Evolutionary conservation across 1,140 invertebrate species (phyloP).

Genomic region (Bacillus rossius): DNA sequence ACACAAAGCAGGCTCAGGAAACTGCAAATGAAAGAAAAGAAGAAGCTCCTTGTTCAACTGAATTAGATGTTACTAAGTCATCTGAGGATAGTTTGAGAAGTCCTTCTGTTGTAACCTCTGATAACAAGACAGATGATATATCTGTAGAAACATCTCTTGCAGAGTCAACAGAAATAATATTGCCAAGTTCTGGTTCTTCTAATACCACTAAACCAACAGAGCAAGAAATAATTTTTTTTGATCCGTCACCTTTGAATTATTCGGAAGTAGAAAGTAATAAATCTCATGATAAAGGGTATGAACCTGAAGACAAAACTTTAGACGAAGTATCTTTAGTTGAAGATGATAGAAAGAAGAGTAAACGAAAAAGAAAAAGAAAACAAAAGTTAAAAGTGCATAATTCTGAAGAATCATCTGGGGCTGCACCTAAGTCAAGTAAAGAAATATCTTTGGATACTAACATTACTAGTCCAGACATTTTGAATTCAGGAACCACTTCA

Average conservation of each 20-base stretch:
- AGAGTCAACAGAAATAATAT: conserved; percentile 54
- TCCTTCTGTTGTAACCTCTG: background rate
- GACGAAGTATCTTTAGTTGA: conserved; percentile 44
- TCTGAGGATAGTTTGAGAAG: background rate
- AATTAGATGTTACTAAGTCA: background rate
- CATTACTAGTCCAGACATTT: no score
- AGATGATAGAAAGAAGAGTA: conserved; percentile 38
- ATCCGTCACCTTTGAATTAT: background rate
- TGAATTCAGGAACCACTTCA: conserved; percentile 30
- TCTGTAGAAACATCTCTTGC: conserved; percentile 49
- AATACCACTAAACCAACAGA: conserved; percentile 48
- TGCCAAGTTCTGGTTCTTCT: conserved; percentile 41
- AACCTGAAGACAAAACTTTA: conserved; percentile 51
- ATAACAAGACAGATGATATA: conserved; percentile 18
- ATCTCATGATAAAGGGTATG: conserved; percentile 46
- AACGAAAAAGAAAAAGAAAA: conserved; percentile 48
- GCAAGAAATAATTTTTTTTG: conserved; percentile 13
- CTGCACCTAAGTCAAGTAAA: conserved; percentile 37
- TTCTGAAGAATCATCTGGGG: conserved; percentile 36
- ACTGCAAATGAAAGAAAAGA: background rate
- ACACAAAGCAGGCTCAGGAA: background rate
- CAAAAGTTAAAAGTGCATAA: conserved; percentile 44
- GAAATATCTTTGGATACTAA: background rate
- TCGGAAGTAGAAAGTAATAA: conserved; percentile 5
- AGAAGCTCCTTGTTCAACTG: background rate